These are phyloP conservation scores for Nomada lathburiana DNA, from an alignment of 2,888 invertebrate genomes.

Conservation along the genomic window DNA sequence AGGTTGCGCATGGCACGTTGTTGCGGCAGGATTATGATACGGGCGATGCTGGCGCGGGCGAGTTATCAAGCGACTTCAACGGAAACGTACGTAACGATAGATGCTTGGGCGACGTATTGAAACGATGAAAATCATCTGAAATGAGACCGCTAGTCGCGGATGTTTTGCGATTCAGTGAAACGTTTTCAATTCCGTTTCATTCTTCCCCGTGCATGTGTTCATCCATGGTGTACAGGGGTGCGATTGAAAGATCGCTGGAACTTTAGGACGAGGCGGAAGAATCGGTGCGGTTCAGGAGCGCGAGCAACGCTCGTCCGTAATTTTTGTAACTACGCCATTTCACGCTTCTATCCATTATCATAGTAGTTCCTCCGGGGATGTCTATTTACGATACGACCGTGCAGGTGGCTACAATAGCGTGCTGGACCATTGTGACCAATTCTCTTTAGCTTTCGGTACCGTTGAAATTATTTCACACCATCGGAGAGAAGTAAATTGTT, in stretches of 20 bases:
- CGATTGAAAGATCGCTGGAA: neutral
- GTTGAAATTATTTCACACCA: slow-evolving; percentile 57
- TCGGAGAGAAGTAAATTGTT: slow-evolving; percentile 60
- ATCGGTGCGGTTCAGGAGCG: neutral
- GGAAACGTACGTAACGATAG: no score
- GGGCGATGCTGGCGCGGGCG: no score
- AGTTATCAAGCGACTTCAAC: no score
- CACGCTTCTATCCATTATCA: slow-evolving; percentile 56
- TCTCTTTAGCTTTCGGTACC: slow-evolving; percentile 51
- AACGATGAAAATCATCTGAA: neutral
- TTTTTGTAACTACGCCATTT: slow-evolving; percentile 48
- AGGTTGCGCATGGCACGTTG: neutral
- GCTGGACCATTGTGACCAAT: slow-evolving; percentile 56
- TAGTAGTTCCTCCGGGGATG: slow-evolving; percentile 45
- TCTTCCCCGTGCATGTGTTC: neutral
- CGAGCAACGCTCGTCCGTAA: slow-evolving; percentile 19
- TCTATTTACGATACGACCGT: slow-evolving; percentile 51
- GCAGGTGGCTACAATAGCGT: slow-evolving; percentile 42
- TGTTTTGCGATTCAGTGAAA: neutral
- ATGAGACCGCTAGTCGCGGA: slow-evolving; percentile 1
- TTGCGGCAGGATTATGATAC: neutral
- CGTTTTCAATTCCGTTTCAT: neutral
- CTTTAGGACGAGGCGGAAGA: neutral
- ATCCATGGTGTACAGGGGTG: no score
- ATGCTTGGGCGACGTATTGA: no score